Base-by-base conservation (phyloP, 2,113 vertebrate genomes). In the Opisthocomus hoazin region DNA sequence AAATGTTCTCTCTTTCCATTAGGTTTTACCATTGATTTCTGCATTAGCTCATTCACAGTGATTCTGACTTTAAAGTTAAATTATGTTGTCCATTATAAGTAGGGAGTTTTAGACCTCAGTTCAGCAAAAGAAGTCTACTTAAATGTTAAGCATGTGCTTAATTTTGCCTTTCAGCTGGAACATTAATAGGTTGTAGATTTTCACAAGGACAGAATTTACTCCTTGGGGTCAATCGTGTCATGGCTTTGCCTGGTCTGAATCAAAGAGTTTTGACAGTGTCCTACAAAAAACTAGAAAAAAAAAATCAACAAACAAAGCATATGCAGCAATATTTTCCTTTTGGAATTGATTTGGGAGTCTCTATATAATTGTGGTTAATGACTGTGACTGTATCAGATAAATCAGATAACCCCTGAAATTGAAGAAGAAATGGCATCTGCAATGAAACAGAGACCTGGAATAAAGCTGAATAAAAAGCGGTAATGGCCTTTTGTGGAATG, bases 21-120 rank as follows among this genome's bases (percentile, higher is more conserved):
- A 94, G 56, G 63, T 65, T 87, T 57, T 86, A 34, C 48, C 53
- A 94, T 54, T 48, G 78, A 85, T 94, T 95, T 94, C n/a, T 94
- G 43, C 41, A 78, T 81, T 91, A 96, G 77, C 36, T 30, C 90
- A 12, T 80, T 93, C n/a, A 34, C 43, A 74, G 75, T 39, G 64
- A 53, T 81, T 89, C 48, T 39, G 73, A 90, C 24, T 95, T 90
- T 74, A 12, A 94, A 84, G 87, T 82, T 90, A 87, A 91, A 85
- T 89, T 79, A 82, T 76, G 41, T 61, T 76, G 45, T 53, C 45
- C 21, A 36, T 85, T 94, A 24, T 23, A 80, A 61, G n/a, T 12
- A 73, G 46, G n/a, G 66, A 95, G 46, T 18, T 76, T 83, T 48
- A 90, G 65, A 73, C 21, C 41, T 76, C 87, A 76, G 57, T 89